Evolutionary conservation across 2,113 vertebrate species (phyloP).

Genomic region (Cyanocitta stelleri): DNA sequence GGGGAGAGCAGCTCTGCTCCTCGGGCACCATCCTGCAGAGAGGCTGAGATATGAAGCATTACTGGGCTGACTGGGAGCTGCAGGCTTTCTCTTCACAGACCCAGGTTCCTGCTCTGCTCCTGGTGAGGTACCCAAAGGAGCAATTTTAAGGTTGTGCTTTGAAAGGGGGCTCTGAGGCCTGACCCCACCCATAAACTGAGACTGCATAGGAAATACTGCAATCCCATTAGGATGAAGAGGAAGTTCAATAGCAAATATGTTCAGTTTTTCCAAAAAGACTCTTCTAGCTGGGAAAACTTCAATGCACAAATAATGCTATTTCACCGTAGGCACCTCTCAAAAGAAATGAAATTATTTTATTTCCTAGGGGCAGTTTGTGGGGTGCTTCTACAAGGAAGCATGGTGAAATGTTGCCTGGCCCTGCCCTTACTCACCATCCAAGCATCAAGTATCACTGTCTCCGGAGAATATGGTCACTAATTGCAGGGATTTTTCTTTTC

Average conservation of each 20-base stretch:
- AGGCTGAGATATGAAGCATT: background rate
- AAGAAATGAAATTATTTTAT: background rate
- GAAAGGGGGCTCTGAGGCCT: background rate
- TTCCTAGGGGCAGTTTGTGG: background rate
- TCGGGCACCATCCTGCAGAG: background rate
- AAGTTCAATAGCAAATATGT: background rate
- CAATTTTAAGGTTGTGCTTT: background rate
- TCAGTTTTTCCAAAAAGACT: background rate
- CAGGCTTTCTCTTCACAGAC: background rate
- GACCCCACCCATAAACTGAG: accelerated
- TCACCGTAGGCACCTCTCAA: background rate
- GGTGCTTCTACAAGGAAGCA: background rate
- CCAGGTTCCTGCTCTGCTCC: accelerated
- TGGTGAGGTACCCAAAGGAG: background rate
- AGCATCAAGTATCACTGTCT: background rate
- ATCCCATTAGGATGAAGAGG: background rate
- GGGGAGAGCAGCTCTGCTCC: background rate
- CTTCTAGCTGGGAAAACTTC: background rate
- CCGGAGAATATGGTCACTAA: background rate
- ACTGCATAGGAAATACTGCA: background rate
- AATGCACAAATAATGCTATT: background rate
- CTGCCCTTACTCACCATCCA: background rate
- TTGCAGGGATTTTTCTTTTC: background rate
- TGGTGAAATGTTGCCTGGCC: background rate
- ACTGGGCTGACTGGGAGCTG: accelerated